Base-by-base conservation (phyloP, 2,888 invertebrate species). In the Noctua comes region DNA sequence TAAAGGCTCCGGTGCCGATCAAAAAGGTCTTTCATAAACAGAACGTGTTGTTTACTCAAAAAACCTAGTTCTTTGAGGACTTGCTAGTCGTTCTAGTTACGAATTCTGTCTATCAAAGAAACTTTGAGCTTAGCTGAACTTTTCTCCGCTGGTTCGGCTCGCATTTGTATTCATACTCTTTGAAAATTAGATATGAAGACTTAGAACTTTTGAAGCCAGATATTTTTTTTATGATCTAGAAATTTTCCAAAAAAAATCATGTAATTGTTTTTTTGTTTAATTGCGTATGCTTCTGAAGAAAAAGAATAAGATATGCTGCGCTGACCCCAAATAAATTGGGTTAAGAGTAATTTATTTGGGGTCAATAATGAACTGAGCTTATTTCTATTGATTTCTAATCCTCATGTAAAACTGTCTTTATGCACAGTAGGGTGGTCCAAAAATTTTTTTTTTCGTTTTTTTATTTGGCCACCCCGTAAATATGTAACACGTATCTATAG, bases 101-200 rank as follows among this genome's bases (percentile, higher is more conserved):
- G 84, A 76, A 90, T 90, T 88, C 85, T 82, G 85, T 88, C 82
- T 88, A 84, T 88, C 89, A 89, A 88, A 87, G 85, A 85, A 89
- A 88, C 88, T 90, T 88, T 43, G 68, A 71, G 76, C 84, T 73
- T 85, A 77, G 84, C 73, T 85, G 86, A 87, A 88, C 82, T 89
- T 88, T 87, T 77, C 40, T n/a, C 16, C 84, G 85, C 80, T 85
- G 64, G 21, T 70, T 76, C 80, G 65, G 70, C 70, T 73, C 75
- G 57, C 36, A 80, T 59, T 83, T 82, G 71, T 76, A 72, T 82
- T 87, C 82, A 81, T 84, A 71, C 76, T 74, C 68, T 86, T 83
- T 88, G 83, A 83, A 86, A 88, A 87, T 90, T 84, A 80, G 79
- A 81, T 79, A 78, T 80, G 76, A 81, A 85, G 78, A 7, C 11